Conservation (phyloP, 2,797 vertebrate genomes). For the Telmatherina bonti region DNA sequence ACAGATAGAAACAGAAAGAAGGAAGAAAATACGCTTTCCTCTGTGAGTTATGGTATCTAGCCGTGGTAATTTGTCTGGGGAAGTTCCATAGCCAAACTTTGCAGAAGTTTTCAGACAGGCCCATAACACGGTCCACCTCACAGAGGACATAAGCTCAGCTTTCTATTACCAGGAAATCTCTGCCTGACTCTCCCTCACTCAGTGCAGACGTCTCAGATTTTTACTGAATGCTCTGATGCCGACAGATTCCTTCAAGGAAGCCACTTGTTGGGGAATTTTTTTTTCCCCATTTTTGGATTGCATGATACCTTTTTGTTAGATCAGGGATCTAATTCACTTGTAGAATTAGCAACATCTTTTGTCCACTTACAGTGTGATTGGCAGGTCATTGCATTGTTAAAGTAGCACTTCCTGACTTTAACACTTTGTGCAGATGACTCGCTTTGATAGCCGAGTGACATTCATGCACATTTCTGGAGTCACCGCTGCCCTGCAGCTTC, state of each 20-base stretch:
- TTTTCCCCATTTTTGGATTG: conserved; percentile 3
- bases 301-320: background rate
- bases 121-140: conserved; percentile 73
- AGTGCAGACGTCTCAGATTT: conserved; percentile 28
- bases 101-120: conserved; percentile 71
- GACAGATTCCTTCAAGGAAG: conserved; percentile 38
- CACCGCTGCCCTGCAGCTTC: no score
- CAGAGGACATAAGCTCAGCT: conserved; percentile 69
- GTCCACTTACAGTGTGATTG: no score
- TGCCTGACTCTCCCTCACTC: conserved; percentile 27
- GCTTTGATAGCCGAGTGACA: no score
- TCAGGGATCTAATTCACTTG: no score
- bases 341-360: no score
- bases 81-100: conserved; percentile 71
- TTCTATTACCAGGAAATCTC: conserved; percentile 62
- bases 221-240: conserved; percentile 38
- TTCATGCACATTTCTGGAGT: no score
- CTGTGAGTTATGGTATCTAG: conserved; percentile 59
- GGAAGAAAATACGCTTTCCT: conserved; percentile 31
- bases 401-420: no score
- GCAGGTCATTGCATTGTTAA: no score
- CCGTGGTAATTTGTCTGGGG: conserved; percentile 62
- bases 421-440: no score
- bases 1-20: conserved; percentile 13
- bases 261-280: conserved; percentile 20